These are phyloP conservation scores for Sebastes nivosus DNA, from an alignment of 2,797 vertebrate genomes.

Conservation along the genomic window DNA sequence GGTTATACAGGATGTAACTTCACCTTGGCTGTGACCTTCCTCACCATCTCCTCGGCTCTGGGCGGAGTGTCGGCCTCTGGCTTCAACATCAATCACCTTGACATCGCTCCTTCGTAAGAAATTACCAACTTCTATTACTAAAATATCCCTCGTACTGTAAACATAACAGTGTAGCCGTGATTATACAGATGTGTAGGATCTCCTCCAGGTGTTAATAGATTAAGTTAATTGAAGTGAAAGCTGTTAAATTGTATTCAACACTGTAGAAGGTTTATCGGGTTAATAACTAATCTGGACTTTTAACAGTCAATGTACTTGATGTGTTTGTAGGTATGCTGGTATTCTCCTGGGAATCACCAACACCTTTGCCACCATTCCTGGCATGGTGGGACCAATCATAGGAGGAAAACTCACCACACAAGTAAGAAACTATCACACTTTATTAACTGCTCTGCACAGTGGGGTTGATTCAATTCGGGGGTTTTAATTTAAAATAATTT, in stretches of 20 bases:
- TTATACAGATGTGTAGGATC: too few species aligned
- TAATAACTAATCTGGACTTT: neutral
- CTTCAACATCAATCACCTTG: constrained; percentile 97
- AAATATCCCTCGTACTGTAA: neutral
- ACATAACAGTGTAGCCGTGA: neutral
- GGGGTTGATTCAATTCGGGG: accelerated
- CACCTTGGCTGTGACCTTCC: constrained; percentile 88
- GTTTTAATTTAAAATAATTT: neutral
- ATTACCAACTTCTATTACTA: neutral
- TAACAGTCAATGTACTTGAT: neutral
- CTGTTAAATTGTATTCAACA: neutral
- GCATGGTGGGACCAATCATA: constrained; percentile 96
- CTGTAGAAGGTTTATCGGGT: neutral
- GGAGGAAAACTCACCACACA: constrained; percentile 88
- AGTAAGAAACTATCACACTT: constrained; percentile 82
- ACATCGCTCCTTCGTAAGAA: constrained; percentile 97
- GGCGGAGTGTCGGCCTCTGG: constrained; percentile 93
- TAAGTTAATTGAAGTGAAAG: neutral
- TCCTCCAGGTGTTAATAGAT: too few species aligned
- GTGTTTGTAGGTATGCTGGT: constrained; percentile 89
- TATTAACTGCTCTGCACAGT: neutral
- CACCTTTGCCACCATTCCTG: constrained; percentile 96
- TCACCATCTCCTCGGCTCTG: constrained; percentile 92
- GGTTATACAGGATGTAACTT: constrained; percentile 93
- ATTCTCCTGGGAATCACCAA: constrained; percentile 98